A percentile compares a stretch with the other conserved stretches of the same genome.
These are phyloP conservation scores for Drosophila bunnanda DNA, from an alignment of 2,888 invertebrate genomes.

Conservation along the genomic window DNA sequence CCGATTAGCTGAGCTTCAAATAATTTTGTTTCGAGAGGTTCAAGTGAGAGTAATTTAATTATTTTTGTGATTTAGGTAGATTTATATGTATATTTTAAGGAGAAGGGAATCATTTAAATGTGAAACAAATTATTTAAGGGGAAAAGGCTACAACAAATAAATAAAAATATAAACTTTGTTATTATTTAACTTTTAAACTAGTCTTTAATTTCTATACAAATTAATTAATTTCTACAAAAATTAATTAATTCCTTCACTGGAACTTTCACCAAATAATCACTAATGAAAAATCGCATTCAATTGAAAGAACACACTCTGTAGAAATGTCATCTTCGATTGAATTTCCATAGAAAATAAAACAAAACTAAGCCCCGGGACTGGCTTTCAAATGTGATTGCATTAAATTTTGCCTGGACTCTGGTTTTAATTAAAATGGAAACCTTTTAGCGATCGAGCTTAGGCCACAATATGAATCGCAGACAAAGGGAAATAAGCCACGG, in stretches of 20 bases:
- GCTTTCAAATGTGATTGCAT: background rate
- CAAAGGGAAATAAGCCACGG: slow-evolving; percentile 19
- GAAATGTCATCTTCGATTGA: background rate
- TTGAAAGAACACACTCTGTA: background rate
- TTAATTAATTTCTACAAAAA: background rate
- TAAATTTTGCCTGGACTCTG: background rate
- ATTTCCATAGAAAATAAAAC: background rate
- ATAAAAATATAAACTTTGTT: too few species aligned
- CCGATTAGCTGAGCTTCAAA: background rate
- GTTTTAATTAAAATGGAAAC: slow-evolving; percentile 36
- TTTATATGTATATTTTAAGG: background rate
- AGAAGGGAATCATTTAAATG: background rate
- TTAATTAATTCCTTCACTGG: background rate
- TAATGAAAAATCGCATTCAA: background rate
- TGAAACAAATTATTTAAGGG: too few species aligned
- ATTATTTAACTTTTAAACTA: too few species aligned
- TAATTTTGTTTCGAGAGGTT: background rate
- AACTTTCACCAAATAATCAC: too few species aligned
- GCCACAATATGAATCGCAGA: slow-evolving; percentile 14
- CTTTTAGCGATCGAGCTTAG: slow-evolving; percentile 6
- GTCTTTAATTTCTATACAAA: too few species aligned
- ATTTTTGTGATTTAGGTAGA: background rate
- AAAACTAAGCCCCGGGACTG: background rate
- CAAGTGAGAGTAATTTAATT: background rate
- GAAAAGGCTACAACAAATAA: background rate